phyloP scores from a whole-genome alignment of 2,797 vertebrate species.

The Silurus aristotelis region DNA sequence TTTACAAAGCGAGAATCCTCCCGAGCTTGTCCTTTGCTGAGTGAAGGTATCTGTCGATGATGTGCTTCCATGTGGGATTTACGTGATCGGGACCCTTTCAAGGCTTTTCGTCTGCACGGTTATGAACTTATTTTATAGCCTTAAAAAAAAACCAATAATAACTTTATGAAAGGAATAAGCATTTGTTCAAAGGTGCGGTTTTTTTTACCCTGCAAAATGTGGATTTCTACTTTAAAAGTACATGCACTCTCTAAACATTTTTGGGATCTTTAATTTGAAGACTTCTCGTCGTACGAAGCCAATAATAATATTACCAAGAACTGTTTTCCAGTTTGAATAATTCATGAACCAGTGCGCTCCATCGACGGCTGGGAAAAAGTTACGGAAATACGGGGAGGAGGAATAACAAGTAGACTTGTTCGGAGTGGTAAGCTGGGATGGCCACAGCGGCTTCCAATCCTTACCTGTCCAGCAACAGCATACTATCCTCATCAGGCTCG shows the following conservation, averaged over 20 bases:
- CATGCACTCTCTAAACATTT: constrained; percentile 36
- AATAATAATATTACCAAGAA: constrained; percentile 48
- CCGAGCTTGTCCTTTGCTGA: constrained; percentile 28
- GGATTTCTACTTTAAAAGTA: constrained; percentile 50
- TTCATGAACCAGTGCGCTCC: constrained; percentile 63
- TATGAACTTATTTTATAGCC: background rate
- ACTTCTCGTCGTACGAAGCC: constrained; percentile 46
- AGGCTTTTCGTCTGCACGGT: constrained; percentile 40
- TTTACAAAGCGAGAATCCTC: constrained; percentile 42
- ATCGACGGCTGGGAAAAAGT: constrained; percentile 59
- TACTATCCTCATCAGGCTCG: constrained; percentile 85
- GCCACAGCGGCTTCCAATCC: constrained; percentile 93
- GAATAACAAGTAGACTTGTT: constrained; percentile 55
- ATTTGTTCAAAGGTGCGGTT: background rate
- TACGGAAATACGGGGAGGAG: constrained; percentile 60
- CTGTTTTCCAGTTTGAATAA: constrained; percentile 62
- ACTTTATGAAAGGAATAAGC: constrained; percentile 37
- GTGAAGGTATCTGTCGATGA: constrained; percentile 46
- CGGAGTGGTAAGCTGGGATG: constrained; percentile 76
- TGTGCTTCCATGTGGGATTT: constrained; percentile 46
- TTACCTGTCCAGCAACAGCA: constrained; percentile 88
- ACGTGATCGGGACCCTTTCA: constrained; percentile 59
- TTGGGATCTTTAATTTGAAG: constrained; percentile 49
- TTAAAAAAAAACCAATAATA: background rate
- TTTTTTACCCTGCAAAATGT: constrained; percentile 27